A percentile compares a stretch with the other conserved stretches of the same genome.
These are phyloP conservation scores for Miichthys miiuy DNA, from an alignment of 2,797 vertebrate genomes.

Conservation along the genomic window DNA sequence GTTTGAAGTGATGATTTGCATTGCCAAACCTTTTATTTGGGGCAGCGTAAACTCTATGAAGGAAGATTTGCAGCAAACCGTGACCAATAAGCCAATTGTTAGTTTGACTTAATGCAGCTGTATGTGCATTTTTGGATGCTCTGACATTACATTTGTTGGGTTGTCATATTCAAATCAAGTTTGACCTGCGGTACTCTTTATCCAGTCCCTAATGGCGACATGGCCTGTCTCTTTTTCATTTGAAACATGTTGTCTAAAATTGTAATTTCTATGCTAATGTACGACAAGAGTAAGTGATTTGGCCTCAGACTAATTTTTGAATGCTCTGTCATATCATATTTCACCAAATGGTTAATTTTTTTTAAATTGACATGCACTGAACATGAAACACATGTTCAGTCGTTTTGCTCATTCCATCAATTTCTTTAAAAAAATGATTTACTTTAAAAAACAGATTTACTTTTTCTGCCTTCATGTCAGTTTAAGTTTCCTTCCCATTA, in stretches of 20 bases:
- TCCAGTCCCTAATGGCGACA: slow-evolving; percentile 36
- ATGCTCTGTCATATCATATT: slow-evolving; percentile 37
- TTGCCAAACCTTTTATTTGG: slow-evolving; percentile 66
- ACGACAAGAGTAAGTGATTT: slow-evolving; percentile 47
- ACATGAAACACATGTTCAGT: slow-evolving; percentile 43
- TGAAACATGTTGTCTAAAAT: slow-evolving; percentile 43
- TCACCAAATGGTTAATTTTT: slow-evolving; percentile 33
- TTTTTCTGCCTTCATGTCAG: slow-evolving; percentile 34
- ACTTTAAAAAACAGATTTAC: slow-evolving; percentile 16
- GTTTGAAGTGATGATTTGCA: slow-evolving; percentile 76
- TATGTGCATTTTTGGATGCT: slow-evolving; percentile 54
- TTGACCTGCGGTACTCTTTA: slow-evolving; percentile 39
- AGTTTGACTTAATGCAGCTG: slow-evolving; percentile 43
- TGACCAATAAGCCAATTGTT: slow-evolving; percentile 47
- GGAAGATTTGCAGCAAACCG: slow-evolving; percentile 54
- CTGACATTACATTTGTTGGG: slow-evolving; percentile 51
- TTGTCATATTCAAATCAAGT: slow-evolving; percentile 59
- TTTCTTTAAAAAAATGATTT: slow-evolving; percentile 10
- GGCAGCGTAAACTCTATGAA: slow-evolving; percentile 53
- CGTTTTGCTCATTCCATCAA: slow-evolving; percentile 37
- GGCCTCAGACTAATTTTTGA: slow-evolving; percentile 31
- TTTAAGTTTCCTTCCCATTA: slow-evolving; percentile 32
- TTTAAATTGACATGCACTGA: slow-evolving; percentile 32
- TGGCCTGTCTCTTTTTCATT: slow-evolving; percentile 42
- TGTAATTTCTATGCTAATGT: slow-evolving; percentile 47